phyloP scores from a whole-genome alignment of 64 coral and sea anemone genomes.

The Montipora foliosa region DNA sequence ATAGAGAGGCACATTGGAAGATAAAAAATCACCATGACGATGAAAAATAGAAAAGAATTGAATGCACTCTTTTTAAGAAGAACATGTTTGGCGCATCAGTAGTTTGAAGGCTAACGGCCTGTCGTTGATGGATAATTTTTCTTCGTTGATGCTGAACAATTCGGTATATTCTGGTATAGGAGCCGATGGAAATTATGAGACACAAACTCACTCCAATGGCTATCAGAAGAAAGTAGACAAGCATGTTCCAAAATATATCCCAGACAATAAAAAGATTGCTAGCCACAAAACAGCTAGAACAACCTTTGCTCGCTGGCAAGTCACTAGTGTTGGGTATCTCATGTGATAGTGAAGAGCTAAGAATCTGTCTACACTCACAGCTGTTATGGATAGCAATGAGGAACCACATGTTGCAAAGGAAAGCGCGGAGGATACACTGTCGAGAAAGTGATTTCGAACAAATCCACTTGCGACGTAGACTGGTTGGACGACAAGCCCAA shows the following conservation, averaged over 20 bases:
- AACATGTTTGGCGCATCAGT: not conserved
- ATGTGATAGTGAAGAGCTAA: slow-evolving; percentile 42
- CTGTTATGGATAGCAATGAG: not conserved
- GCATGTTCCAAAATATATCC: not conserved
- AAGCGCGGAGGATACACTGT: not conserved
- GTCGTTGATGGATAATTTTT: not conserved
- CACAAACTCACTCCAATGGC: not conserved
- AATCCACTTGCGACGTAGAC: slow-evolving; percentile 1
- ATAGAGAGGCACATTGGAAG: not conserved
- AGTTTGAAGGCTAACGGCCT: not conserved
- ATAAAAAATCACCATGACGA: slow-evolving; percentile 15
- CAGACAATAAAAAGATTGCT: not conserved
- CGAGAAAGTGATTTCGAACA: not conserved
- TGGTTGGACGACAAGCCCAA: slow-evolving; percentile 3
- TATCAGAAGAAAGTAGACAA: not conserved
- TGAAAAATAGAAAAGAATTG: slow-evolving; percentile 24
- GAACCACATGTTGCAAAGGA: slow-evolving; percentile 17
- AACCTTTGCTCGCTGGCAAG: not conserved
- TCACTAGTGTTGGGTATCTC: slow-evolving; percentile 3
- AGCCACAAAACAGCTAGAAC: not conserved
- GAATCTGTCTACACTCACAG: slow-evolving; percentile 16
- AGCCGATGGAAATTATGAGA: slow-evolving; percentile 2
- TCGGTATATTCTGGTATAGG: slow-evolving; percentile 15
- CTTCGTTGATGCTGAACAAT: not conserved
- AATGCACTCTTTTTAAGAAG: slow-evolving; percentile 22